Conservation (phyloP, 2,888 invertebrate genomes). For the Lepidocyrtinus sp. region DNA sequence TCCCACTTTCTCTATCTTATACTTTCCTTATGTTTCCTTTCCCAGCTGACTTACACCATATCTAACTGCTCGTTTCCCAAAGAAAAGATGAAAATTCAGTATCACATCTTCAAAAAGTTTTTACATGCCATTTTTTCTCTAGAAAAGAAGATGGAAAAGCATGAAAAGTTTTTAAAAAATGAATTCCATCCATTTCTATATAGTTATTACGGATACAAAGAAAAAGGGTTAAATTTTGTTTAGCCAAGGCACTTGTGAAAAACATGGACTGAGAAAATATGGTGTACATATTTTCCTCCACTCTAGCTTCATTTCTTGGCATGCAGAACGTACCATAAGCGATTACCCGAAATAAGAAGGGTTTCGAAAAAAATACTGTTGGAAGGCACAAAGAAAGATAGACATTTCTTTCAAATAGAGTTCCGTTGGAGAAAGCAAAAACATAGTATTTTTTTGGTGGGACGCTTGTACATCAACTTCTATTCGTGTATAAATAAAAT, state of each 20-base stretch:
- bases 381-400: constrained; percentile 9
- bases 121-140: constrained; percentile 13
- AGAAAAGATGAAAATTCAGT: constrained; percentile 12
- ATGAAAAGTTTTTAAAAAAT: too few species aligned
- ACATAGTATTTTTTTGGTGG: neutral
- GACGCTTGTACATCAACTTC: constrained; percentile 26
- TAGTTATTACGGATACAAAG: constrained; percentile 7
- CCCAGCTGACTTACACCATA: constrained; percentile 25
- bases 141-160: neutral
- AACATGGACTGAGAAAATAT: constrained; percentile 8
- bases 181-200: constrained; percentile 6
- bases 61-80: neutral
- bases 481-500: constrained; percentile 22
- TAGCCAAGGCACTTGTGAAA: neutral
- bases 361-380: neutral
- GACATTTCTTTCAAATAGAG: constrained; percentile 4
- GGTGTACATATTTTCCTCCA: neutral
- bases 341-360: constrained; percentile 17
- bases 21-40: constrained; percentile 21
- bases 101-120: constrained; percentile 13
- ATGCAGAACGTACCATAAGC: constrained; percentile 12
- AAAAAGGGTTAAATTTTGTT: constrained; percentile 12
- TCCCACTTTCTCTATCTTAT: constrained; percentile 3
- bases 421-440: neutral
- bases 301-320: constrained; percentile 1